Evolutionary conservation across 2,797 vertebrate species (phyloP).

Genomic region (Alcedo atthis): DNA sequence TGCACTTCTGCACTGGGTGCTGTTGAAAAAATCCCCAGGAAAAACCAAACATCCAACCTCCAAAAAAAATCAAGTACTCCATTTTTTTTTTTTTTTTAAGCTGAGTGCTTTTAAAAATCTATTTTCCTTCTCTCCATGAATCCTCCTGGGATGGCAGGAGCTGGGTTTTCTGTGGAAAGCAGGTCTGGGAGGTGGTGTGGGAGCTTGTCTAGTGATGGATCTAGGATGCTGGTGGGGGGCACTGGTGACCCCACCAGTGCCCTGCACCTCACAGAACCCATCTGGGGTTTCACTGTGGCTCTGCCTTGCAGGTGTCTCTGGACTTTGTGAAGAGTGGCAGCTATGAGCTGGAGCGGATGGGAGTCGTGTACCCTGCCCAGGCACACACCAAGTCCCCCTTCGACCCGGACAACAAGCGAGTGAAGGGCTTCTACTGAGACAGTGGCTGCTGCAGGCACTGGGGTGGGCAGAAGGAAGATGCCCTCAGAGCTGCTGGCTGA

Average conservation of each 20-base stretch:
- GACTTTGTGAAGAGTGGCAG: conserved; percentile 89
- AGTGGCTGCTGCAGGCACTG: rapidly evolving
- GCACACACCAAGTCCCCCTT: conserved; percentile 93
- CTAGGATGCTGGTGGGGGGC: neutral
- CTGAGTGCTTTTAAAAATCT: neutral
- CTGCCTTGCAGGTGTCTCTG: conserved; percentile 80
- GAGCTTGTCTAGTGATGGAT: neutral
- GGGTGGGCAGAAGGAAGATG: neutral
- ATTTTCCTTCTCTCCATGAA: neutral
- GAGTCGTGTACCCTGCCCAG: conserved; percentile 84
- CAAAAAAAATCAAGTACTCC: neutral
- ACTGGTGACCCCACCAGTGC: neutral
- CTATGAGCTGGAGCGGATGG: conserved; percentile 93
- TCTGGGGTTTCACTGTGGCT: rapidly evolving
- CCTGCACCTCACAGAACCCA: neutral
- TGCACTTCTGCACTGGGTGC: neutral
- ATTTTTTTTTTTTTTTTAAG: neutral
- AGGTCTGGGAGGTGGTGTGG: rapidly evolving
- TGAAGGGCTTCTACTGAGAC: conserved; percentile 88
- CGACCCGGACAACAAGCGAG: conserved; percentile 90
- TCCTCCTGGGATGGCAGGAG: neutral
- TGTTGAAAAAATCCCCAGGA: neutral
- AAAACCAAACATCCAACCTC: too few relatives aligned
- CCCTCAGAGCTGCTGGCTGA: neutral
- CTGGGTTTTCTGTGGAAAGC: neutral